These are phyloP conservation scores for Brachionus rotundiformis DNA, from an alignment of 1,140 invertebrate genomes.

Conservation along the genomic window DNA sequence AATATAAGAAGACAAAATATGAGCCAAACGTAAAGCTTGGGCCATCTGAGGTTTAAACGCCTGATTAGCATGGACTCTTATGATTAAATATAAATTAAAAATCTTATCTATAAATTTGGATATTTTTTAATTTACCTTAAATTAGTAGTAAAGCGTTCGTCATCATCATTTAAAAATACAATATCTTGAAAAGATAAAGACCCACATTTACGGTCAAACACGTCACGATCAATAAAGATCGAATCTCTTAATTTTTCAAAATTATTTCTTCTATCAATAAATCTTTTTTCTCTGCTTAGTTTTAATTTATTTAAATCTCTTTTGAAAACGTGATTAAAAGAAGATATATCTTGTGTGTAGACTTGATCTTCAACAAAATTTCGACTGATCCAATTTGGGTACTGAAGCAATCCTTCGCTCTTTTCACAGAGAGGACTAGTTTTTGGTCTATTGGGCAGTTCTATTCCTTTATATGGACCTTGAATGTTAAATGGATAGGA, in stretches of 20 bases:
- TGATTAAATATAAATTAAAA: background rate
- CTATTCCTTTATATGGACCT: conserved; percentile 15
- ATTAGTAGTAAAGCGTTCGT: conserved; percentile 24
- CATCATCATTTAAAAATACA: conserved; percentile 40
- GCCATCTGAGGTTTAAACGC: conserved; percentile 41
- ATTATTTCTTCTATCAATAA: conserved; percentile 43
- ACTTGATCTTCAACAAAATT: conserved; percentile 11
- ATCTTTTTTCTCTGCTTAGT: conserved; percentile 27
- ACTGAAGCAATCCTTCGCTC: conserved; percentile 35
- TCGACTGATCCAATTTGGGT: conserved; percentile 44
- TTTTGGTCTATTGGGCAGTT: background rate
- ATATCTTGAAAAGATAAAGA: conserved; percentile 8
- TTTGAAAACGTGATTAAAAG: conserved; percentile 25
- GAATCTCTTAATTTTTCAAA: conserved; percentile 49
- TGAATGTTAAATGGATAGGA: conserved; percentile 31
- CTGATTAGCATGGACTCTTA: conserved; percentile 47
- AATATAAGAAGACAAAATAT: conserved; percentile 43
- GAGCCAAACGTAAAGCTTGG: conserved; percentile 39
- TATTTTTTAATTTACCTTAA: background rate
- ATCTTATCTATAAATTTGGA: too few species aligned
- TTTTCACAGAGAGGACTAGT: conserved; percentile 2
- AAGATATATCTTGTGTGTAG: background rate
- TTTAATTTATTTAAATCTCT: conserved; percentile 15
- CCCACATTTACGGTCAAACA: conserved; percentile 3
- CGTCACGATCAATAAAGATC: conserved; percentile 27